Evolutionary conservation across 2,888 invertebrate species (phyloP), one percentile per base, ranked within the genome.

Genomic region (Aricia artaxerxes): DNA sequence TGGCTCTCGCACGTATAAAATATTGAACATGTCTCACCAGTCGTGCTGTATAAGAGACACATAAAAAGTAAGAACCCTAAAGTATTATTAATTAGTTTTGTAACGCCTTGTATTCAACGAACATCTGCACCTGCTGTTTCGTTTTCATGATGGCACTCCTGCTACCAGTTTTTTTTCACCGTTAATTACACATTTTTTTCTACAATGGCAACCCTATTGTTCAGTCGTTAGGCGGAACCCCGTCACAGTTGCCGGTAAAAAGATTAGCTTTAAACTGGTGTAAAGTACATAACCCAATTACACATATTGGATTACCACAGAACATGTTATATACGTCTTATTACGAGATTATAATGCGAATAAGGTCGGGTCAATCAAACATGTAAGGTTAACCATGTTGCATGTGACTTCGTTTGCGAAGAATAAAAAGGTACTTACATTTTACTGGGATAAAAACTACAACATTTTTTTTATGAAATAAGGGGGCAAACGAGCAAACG

Each of bases 271-370:
- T 77, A 80, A 79, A 80, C 80, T 78, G 73, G 76, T 77, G 78
- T 82, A 79, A 80, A 82, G 78, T 78, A 81, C 80, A 76, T 82
- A 82, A 82, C 79, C 78, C 80, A 82, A 82, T 82, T 82, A 82
- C 75, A 77, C 77, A 78, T 80, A 78, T 73, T 73, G 73, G 73
- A 79, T 82, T 82, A 82, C 81, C 81, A 80, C 81, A 81, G 82
- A 81, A 80, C 77, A 76, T 69, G 81, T 53, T 73, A 78, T 78
- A 73, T 78, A 72, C 49, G 49, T 31, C 31, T 24, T 75, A 53
- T 53, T 44, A 24, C 44, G 9, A 53, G 49, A 44, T 53, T 49
- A 31, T 75, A 31, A 31, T 44, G 75, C 24, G 49, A 44, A 49
- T 75, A 44, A 75, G 75, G 49, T 69, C 38, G 24, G 38, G 35